Evolutionary conservation across 2,113 vertebrate genomes (phyloP).

Genomic region (Rhodinocichla rosea): DNA sequence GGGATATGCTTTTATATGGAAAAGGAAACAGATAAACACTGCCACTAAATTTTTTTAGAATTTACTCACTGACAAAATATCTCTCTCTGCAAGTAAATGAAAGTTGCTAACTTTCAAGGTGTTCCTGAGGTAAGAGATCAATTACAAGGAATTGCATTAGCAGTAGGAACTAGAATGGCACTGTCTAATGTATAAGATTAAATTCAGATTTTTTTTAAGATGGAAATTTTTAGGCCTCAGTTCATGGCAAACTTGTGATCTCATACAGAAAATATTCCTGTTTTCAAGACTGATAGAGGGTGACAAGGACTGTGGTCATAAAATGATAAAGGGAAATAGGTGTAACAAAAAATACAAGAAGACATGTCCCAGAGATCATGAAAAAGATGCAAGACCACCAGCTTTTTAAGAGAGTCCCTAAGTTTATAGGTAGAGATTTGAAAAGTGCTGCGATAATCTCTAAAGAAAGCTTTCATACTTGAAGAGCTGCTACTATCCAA

Average conservation of each 20-base stretch:
- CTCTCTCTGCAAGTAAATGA: background rate
- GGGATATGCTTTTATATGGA: background rate
- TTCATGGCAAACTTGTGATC: background rate
- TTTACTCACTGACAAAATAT: background rate
- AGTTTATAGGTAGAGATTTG: background rate
- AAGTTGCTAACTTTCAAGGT: background rate
- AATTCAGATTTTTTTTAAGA: background rate
- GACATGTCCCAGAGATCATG: background rate
- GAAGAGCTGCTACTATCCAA: background rate
- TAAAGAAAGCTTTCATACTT: background rate
- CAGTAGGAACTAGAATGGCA: background rate
- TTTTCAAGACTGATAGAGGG: background rate
- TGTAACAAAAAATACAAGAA: background rate
- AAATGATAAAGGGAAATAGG: background rate
- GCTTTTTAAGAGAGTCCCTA: background rate
- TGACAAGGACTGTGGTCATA: background rate
- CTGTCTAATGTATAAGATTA: background rate
- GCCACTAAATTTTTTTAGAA: background rate
- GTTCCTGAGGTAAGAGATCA: background rate
- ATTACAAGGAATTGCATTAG: background rate
- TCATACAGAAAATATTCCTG: background rate
- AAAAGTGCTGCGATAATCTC: background rate
- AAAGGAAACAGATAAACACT: background rate
- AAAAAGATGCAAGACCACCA: background rate
- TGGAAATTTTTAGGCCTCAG: background rate